Evolutionary conservation across 2,113 vertebrate species (phyloP).

Genomic region (Syngnathus floridae): DNA sequence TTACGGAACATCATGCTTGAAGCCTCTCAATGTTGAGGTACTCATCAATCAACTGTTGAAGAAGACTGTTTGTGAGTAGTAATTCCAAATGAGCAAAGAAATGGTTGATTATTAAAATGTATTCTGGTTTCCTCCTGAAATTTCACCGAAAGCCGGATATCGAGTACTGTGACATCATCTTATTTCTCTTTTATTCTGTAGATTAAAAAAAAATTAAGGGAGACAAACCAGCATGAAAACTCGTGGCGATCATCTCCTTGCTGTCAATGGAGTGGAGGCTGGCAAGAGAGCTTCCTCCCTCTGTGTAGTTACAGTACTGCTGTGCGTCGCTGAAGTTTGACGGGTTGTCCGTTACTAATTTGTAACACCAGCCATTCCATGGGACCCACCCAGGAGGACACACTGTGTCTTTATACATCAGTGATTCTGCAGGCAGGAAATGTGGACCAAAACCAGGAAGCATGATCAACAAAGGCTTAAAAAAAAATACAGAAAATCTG

Average conservation of each 20-base stretch:
- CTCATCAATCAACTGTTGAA: not conserved
- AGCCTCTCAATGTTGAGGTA: not conserved
- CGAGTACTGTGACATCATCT: not conserved
- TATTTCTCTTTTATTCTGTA: no score
- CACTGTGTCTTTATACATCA: conserved; percentile 70
- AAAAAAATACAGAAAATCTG: not conserved
- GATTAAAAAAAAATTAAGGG: not conserved
- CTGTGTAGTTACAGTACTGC: conserved; percentile 59
- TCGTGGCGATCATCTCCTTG: conserved; percentile 78
- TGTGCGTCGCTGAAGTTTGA: conserved; percentile 59
- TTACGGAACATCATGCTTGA: no score
- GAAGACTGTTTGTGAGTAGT: no score
- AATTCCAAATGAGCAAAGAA: no score
- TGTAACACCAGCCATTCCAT: conserved; percentile 82
- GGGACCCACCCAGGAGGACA: conserved; percentile 79
- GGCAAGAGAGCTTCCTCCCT: conserved; percentile 65
- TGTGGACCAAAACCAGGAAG: not conserved
- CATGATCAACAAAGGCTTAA: not conserved
- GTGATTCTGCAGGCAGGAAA: conserved; percentile 64
- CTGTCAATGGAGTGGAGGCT: conserved; percentile 84
- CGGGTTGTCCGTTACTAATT: conserved; percentile 50
- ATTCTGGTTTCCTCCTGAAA: not conserved
- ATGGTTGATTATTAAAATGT: not conserved
- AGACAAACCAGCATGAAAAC: conserved; percentile 71
- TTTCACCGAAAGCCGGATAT: not conserved